Percentiles rank a stretch among this genome's conserved stretches.
These are phyloP conservation scores for Priocnemis perturbator DNA, from an alignment of 2,888 invertebrate genomes.

Conservation along the genomic window DNA sequence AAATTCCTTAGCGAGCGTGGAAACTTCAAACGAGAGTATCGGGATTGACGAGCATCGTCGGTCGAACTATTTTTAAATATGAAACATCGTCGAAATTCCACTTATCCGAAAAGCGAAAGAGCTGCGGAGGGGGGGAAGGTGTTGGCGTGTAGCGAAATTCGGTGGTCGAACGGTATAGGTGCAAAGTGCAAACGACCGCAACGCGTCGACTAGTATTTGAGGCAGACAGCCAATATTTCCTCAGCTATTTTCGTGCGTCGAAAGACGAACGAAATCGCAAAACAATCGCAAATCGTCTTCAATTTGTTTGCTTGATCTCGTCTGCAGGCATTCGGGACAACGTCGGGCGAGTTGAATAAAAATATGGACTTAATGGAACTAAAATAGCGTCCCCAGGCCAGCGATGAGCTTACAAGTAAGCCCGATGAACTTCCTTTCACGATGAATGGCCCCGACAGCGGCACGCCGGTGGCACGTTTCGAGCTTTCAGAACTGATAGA, in stretches of 20 bases:
- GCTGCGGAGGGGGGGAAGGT: too few relatives aligned
- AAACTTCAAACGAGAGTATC: too few relatives aligned
- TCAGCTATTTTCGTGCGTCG: constrained; percentile 16
- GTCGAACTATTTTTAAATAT: too few relatives aligned
- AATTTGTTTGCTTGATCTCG: constrained; percentile 35
- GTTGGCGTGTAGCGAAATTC: too few relatives aligned
- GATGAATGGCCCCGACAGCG: background rate
- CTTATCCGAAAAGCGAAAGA: too few relatives aligned
- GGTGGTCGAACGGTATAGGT: too few relatives aligned
- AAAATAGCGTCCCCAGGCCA: too few relatives aligned
- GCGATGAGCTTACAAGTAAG: constrained; percentile 7
- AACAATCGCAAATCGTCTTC: constrained; percentile 6
- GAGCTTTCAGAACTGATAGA: background rate
- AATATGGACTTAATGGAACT: too few relatives aligned
- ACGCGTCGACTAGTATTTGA: constrained; percentile 8
- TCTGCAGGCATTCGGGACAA: background rate
- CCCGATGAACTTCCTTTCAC: background rate
- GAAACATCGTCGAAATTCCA: too few relatives aligned
- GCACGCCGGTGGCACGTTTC: background rate
- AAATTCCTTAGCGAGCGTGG: too few relatives aligned
- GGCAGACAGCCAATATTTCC: constrained; percentile 27
- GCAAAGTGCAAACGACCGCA: background rate
- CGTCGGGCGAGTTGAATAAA: too few relatives aligned
- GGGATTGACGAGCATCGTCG: too few relatives aligned
- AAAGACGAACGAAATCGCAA: constrained; percentile 21